A percentile compares a stretch with the other conserved stretches of the same genome.
Evolutionary conservation across 2,888 invertebrate genomes (phyloP).

Genomic region (Micoletzkya japonica): DNA sequence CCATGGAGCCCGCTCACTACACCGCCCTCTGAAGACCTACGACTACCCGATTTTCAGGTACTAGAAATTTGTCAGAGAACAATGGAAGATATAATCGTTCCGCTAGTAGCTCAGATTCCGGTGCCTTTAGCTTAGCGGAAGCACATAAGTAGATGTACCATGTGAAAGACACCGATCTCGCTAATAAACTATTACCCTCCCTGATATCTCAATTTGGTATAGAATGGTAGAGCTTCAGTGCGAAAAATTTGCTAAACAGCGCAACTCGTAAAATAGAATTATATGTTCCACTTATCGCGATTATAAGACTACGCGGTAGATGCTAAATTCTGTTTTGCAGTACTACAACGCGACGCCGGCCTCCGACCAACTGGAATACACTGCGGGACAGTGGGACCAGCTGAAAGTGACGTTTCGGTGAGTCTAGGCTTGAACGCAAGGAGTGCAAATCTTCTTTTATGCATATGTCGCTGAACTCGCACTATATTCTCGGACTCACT

Average conservation of each 20-base stretch:
- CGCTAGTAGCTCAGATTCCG: no score
- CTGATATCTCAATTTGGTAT: no score
- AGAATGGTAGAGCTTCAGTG: neutral
- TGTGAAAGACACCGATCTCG: no score
- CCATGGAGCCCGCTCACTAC: constrained; percentile 61
- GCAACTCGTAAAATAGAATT: no score
- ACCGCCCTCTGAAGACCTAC: constrained; percentile 32
- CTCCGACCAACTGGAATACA: constrained; percentile 50
- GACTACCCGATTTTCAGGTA: constrained; percentile 58
- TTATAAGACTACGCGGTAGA: neutral
- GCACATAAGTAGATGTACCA: no score
- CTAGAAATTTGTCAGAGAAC: neutral
- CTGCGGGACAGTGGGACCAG: constrained; percentile 63
- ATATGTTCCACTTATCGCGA: neutral
- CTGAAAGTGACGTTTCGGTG: constrained; percentile 59
- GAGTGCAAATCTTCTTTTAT: neutral
- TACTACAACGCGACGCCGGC: constrained; percentile 60
- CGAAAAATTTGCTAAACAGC: no score
- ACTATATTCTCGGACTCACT: neutral
- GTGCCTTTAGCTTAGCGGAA: no score
- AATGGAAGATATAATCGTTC: no score
- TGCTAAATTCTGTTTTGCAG: constrained; percentile 1
- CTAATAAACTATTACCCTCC: no score
- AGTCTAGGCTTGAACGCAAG: neutral
- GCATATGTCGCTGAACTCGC: no score